Evolutionary conservation across 2,113 vertebrate genomes (phyloP).

Genomic region (Lates calcarifer): DNA sequence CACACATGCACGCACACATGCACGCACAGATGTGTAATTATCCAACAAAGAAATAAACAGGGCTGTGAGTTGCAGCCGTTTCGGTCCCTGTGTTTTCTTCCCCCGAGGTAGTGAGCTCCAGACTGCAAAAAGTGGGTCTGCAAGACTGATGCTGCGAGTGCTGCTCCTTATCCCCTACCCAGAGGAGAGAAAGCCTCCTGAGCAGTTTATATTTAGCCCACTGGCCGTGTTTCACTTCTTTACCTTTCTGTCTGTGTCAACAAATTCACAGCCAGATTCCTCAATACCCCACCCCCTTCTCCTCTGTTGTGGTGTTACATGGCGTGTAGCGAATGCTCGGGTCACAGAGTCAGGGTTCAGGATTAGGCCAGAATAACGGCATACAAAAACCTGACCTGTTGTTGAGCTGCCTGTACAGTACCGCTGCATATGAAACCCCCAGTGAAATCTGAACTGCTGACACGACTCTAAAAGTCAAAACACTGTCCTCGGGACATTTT

Average conservation of each 20-base stretch:
- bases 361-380: constrained; percentile 42
- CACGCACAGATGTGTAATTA: constrained; percentile 67
- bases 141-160: constrained; percentile 80
- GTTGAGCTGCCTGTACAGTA: constrained; percentile 49
- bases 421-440: constrained; percentile 38
- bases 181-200: constrained; percentile 70
- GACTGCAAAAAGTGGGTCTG: constrained; percentile 80
- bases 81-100: constrained; percentile 53
- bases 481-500: constrained; percentile 62
- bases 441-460: constrained; percentile 73
- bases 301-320: constrained; percentile 11
- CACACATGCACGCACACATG: too few relatives aligned
- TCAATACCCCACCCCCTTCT: too few relatives aligned
- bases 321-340: constrained; percentile 38
- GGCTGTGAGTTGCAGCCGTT: constrained; percentile 46
- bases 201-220: constrained; percentile 80
- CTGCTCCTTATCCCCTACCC: constrained; percentile 69
- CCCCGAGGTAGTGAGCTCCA: constrained; percentile 66
- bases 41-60: constrained; percentile 56
- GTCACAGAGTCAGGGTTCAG: constrained; percentile 64
- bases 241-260: constrained; percentile 71
- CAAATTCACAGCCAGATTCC: constrained; percentile 64
- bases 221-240: constrained; percentile 69
- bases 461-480: constrained; percentile 69
- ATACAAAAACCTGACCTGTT: constrained; percentile 55